Conservation (phyloP, 2,888 invertebrate species). For the Muschampia staudingeri region DNA sequence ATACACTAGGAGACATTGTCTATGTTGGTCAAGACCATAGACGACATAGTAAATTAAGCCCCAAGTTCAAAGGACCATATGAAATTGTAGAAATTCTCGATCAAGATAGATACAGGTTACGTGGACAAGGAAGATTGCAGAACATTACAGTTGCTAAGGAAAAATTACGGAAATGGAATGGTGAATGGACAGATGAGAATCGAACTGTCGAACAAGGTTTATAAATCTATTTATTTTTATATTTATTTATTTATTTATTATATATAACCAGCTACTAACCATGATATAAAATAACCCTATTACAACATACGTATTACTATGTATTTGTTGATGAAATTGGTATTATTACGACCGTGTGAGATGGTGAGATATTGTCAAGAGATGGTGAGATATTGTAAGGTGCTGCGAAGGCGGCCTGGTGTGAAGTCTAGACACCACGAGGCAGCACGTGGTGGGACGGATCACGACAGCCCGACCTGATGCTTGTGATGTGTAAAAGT, state of each 20-base stretch:
- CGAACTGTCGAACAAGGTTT: slow-evolving; percentile 22
- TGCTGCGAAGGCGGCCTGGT: slow-evolving; percentile 31
- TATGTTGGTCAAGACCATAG: slow-evolving; percentile 67
- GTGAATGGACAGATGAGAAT: slow-evolving; percentile 29
- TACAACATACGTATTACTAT: background rate
- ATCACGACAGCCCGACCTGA: slow-evolving; percentile 34
- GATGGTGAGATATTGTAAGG: slow-evolving; percentile 6
- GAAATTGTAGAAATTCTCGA: slow-evolving; percentile 27
- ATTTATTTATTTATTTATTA: slow-evolving; percentile 9
- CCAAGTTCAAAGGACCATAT: slow-evolving; percentile 60
- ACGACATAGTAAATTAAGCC: slow-evolving; percentile 62
- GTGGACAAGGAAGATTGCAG: slow-evolving; percentile 31
- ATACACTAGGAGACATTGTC: slow-evolving; percentile 61
- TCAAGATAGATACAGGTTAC: slow-evolving; percentile 7
- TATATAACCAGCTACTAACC: slow-evolving; percentile 10
- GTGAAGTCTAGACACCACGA: slow-evolving; percentile 28
- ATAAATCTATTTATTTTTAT: background rate
- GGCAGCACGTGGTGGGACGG: slow-evolving; percentile 35
- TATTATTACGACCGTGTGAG: slow-evolving; percentile 7
- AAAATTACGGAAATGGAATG: slow-evolving; percentile 30
- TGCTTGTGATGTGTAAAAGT: background rate
- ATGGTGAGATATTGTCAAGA: slow-evolving; percentile 10
- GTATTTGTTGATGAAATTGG: background rate
- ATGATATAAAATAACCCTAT: slow-evolving; percentile 18
- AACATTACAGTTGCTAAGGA: slow-evolving; percentile 25